Conservation (phyloP, 2,888 invertebrate genomes). For the Ethmia dodecea region DNA sequence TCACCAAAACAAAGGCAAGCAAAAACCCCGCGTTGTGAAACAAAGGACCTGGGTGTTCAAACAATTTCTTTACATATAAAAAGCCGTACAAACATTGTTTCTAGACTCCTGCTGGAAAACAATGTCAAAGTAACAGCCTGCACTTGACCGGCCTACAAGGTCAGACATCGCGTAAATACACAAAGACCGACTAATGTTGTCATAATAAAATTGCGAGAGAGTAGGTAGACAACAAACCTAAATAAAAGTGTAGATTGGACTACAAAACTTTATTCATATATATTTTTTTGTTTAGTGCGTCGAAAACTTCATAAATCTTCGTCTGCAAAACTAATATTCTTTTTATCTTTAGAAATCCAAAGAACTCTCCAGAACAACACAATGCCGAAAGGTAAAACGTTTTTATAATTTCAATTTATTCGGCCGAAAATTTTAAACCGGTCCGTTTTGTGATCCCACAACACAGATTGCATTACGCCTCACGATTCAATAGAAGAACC, state of each 20-base stretch:
- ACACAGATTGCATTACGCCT: slow-evolving; percentile 42
- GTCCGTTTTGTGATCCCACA: slow-evolving; percentile 39
- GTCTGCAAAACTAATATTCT: no score
- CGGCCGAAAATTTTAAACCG: slow-evolving; percentile 44
- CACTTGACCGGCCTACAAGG: slow-evolving; percentile 51
- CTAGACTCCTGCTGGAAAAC: slow-evolving; percentile 33
- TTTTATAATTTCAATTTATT: slow-evolving; percentile 33
- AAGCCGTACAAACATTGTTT: slow-evolving; percentile 30
- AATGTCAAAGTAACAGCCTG: slow-evolving; percentile 45
- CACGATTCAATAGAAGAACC: slow-evolving; percentile 29
- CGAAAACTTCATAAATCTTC: no score
- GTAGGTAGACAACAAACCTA: slow-evolving; percentile 20
- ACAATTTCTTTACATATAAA: slow-evolving; percentile 27
- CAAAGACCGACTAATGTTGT: slow-evolving; percentile 20
- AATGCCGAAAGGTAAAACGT: slow-evolving; percentile 30
- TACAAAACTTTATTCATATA: slow-evolving; percentile 23
- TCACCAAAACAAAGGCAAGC: slow-evolving; percentile 11
- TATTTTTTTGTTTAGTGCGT: slow-evolving; percentile 20
- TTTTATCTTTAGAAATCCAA: slow-evolving; percentile 26
- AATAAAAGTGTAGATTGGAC: slow-evolving; percentile 23
- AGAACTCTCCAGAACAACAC: slow-evolving; percentile 12
- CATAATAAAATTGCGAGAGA: slow-evolving; percentile 23
- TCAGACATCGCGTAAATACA: slow-evolving; percentile 44
- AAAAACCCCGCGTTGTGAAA: slow-evolving; percentile 23
- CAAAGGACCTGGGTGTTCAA: slow-evolving; percentile 30